Evolutionary conservation across 2,797 vertebrate genomes (phyloP).

Genomic region (Percopsis omiscomaycus): DNA sequence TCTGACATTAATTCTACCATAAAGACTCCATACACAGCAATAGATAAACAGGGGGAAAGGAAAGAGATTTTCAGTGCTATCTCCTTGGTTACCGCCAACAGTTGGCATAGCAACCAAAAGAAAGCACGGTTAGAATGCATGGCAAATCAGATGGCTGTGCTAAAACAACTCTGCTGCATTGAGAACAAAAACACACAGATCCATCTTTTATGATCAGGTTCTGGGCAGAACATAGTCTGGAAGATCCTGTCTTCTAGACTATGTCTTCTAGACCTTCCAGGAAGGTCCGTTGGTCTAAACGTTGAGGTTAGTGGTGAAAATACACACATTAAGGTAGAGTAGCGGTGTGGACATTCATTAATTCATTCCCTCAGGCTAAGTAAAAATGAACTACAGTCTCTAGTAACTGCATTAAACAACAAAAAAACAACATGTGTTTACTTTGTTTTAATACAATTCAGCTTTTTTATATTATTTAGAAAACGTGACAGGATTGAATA

Average conservation of each 20-base stretch:
- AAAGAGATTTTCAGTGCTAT: conserved; percentile 2
- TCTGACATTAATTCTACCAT: too few relatives aligned
- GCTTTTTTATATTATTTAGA: neutral
- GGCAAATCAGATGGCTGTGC: conserved; percentile 6
- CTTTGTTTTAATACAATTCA: neutral
- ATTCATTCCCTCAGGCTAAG: too few relatives aligned
- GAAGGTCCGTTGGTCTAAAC: conserved; percentile 9
- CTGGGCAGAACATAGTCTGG: conserved; percentile 10
- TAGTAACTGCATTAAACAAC: neutral
- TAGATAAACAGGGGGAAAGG: neutral
- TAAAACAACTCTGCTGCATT: conserved; percentile 18
- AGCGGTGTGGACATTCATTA: too few relatives aligned
- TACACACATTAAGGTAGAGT: conserved; percentile 37
- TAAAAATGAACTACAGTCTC: too few relatives aligned
- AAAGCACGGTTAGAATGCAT: conserved; percentile 17
- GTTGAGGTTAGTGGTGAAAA: conserved; percentile 23
- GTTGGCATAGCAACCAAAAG: conserved; percentile 43
- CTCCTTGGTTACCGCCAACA: conserved; percentile 32
- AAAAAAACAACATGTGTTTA: neutral
- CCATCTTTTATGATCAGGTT: conserved; percentile 20
- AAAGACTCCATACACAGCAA: too few relatives aligned
- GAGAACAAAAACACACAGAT: conserved; percentile 33
- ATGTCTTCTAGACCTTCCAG: too few relatives aligned
- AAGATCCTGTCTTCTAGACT: too few relatives aligned
- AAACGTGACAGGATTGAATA: too few relatives aligned